Percentiles rank a stretch among this genome's conserved stretches.
Conservation (phyloP, 2,797 vertebrate species). For the Cyprinodon diabolis region DNA sequence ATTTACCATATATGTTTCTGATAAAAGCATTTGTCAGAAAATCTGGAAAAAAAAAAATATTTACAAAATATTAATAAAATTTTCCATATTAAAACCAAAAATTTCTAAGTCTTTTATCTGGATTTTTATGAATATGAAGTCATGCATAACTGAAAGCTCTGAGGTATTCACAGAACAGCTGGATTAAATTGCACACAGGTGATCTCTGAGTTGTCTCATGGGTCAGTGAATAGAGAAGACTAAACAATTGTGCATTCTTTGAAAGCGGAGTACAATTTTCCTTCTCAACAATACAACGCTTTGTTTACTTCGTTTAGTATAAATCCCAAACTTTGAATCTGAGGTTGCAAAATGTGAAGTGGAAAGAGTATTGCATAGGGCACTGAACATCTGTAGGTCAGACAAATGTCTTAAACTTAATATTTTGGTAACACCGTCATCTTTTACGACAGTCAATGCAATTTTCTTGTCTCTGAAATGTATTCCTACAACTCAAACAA, state of each 20-base stretch:
- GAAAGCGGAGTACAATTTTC: too few relatives aligned
- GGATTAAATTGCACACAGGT: too few relatives aligned
- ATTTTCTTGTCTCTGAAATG: slow-evolving; percentile 6
- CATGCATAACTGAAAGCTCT: neutral
- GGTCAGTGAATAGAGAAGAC: neutral
- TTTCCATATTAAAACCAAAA: neutral
- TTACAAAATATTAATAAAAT: neutral
- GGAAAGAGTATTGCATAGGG: neutral
- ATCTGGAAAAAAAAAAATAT: neutral
- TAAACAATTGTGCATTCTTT: too few relatives aligned
- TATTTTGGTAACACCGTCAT: slow-evolving; percentile 13
- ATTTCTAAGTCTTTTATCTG: neutral
- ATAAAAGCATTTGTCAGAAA: neutral
- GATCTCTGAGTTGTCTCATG: neutral
- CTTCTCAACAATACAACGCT: too few relatives aligned
- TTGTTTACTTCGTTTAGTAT: too few relatives aligned
- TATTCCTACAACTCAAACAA: neutral
- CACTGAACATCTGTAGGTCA: neutral
- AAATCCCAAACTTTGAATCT: too few relatives aligned
- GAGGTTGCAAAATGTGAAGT: neutral
- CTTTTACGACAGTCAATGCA: slow-evolving; percentile 16
- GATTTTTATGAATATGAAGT: neutral
- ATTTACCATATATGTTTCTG: neutral
- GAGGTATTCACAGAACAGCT: too few relatives aligned
- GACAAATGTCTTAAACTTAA: neutral